Conservation (phyloP, 2,888 invertebrate species). For the Melanostoma mellinum region DNA sequence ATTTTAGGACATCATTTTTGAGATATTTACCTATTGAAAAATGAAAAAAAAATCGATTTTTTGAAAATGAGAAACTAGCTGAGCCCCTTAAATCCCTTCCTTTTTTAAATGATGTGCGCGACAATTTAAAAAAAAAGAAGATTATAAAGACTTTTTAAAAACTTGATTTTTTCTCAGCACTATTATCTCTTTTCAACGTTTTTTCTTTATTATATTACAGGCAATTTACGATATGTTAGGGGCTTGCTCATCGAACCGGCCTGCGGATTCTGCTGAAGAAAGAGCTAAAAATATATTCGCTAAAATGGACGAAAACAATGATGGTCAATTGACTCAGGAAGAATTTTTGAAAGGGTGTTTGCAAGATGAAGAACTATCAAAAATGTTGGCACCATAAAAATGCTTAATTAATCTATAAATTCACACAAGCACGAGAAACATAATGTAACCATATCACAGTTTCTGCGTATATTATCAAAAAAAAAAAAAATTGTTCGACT, state of each 20-base stretch:
- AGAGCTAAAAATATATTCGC: conserved; percentile 99
- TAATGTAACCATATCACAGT: conserved; percentile 67
- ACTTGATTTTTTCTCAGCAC: too few species aligned
- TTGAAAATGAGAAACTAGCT: too few species aligned
- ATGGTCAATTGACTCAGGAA: conserved; percentile 98
- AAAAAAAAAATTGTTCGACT: conserved; percentile 6
- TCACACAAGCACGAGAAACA: conserved; percentile 49
- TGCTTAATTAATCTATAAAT: conserved; percentile 44
- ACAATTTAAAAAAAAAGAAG: too few species aligned
- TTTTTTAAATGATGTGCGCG: too few species aligned
- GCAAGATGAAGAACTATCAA: conserved; percentile 96
- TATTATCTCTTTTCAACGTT: too few species aligned
- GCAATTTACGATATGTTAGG: conserved; percentile 99
- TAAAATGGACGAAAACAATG: conserved; percentile 99
- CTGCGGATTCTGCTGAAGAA: conserved; percentile 98
- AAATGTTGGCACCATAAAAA: conserved; percentile 95
- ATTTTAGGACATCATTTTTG: too few species aligned
- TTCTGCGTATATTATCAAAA: conserved; percentile 47
- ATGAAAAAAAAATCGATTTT: too few species aligned
- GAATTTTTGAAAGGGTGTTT: conserved; percentile 99
- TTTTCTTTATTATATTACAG: conserved; percentile 83
- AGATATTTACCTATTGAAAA: too few species aligned
- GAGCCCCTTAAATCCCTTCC: too few species aligned
- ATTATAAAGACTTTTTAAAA: too few species aligned
- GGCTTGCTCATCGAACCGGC: conserved; percentile 96